These are phyloP conservation scores for Diarsia dahlii DNA, from an alignment of 2,888 invertebrate species.

Conservation along the genomic window DNA sequence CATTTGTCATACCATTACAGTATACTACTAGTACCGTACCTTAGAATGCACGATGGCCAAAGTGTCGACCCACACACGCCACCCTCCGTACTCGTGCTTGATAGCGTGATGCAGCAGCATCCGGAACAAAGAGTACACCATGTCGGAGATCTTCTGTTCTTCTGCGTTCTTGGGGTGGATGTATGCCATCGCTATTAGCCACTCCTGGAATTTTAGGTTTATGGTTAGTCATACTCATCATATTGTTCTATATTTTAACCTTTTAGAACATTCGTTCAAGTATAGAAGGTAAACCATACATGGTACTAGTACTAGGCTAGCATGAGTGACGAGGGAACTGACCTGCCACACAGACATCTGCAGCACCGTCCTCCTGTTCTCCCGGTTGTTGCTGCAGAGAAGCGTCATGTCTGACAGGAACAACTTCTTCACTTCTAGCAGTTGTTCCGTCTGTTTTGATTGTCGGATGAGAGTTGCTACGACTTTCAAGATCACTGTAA, in stretches of 20 bases:
- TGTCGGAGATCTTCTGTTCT: slow-evolving; percentile 98
- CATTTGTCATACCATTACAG: too few species aligned
- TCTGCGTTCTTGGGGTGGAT: slow-evolving; percentile 98
- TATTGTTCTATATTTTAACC: background rate
- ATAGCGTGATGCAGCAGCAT: slow-evolving; percentile 99
- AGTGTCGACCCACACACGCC: slow-evolving; percentile 99
- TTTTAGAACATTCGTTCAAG: too few species aligned
- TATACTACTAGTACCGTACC: slow-evolving; percentile 91
- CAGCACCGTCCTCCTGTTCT: slow-evolving; percentile 98
- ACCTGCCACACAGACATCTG: slow-evolving; percentile 99
- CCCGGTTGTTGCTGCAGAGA: slow-evolving; percentile 98
- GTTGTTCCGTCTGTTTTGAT: slow-evolving; percentile 97
- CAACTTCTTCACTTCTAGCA: slow-evolving; percentile 98
- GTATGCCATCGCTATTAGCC: slow-evolving; percentile 99
- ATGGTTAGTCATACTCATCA: background rate
- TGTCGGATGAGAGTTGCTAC: slow-evolving; percentile 99
- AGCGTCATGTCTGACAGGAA: slow-evolving; percentile 99
- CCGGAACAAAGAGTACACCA: slow-evolving; percentile 99
- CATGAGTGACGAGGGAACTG: background rate
- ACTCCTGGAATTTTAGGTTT: slow-evolving; percentile 83
- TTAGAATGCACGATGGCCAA: slow-evolving; percentile 99
- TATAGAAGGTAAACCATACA: too few species aligned
- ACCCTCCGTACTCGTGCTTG: slow-evolving; percentile 99
- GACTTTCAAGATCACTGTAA: slow-evolving; percentile 98
- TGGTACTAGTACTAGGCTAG: background rate